phyloP scores from a whole-genome alignment of 35 echinoderm and acorn worm genomes.

The Holothuria glaberrima region DNA sequence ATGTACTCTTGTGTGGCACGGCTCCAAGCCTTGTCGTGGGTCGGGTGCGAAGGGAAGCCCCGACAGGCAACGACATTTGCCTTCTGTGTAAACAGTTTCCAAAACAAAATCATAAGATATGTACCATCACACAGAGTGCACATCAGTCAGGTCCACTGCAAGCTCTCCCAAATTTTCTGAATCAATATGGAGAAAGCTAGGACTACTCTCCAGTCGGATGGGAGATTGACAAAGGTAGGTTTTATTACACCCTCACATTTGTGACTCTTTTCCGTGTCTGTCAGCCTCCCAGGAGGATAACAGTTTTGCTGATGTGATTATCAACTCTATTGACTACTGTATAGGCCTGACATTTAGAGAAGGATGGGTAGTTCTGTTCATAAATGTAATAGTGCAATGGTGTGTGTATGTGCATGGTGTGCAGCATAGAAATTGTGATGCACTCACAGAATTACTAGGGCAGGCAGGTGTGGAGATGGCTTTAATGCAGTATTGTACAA shows the following conservation, averaged over 20 bases:
- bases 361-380: no score
- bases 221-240: conserved; percentile 23
- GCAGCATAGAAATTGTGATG: no score
- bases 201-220: conserved; percentile 36
- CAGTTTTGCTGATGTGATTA: no score
- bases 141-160: neutral
- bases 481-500: no score
- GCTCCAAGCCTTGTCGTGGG: conserved; percentile 32
- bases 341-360: no score
- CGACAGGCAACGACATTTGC: conserved; percentile 17
- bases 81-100: conserved; percentile 33
- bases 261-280: no score
- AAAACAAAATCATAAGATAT: conserved; percentile 36
- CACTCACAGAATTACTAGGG: no score
- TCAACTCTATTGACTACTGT: no score
- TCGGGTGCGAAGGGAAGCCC: neutral
- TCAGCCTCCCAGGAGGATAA: no score
- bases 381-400: no score
- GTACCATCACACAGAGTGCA: conserved; percentile 15
- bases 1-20: neutral
- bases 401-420: no score
- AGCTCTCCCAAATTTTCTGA: conserved; percentile 12
- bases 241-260: neutral
- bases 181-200: conserved; percentile 4
- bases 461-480: no score